These are phyloP conservation scores for Anisognathus igniventris DNA, from an alignment of 2,797 vertebrate genomes.

Conservation along the genomic window DNA sequence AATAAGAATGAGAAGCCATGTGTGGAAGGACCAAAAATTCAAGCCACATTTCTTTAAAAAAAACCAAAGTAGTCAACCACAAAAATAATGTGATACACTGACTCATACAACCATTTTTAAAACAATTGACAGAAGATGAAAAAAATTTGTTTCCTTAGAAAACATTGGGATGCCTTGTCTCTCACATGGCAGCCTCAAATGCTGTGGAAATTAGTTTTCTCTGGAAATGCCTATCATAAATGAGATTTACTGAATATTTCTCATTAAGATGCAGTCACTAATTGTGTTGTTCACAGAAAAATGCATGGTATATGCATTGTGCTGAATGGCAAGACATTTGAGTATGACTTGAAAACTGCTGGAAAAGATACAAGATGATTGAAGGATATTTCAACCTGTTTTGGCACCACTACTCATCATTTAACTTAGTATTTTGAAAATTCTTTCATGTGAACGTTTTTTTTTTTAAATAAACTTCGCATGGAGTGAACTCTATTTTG, in stretches of 20 bases:
- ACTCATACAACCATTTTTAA: neutral
- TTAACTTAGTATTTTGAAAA: slow-evolving; percentile 19
- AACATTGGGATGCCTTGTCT: neutral
- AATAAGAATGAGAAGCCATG: neutral
- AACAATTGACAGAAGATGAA: neutral
- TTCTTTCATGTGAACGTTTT: neutral
- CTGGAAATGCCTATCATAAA: slow-evolving; percentile 37
- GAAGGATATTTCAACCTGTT: slow-evolving; percentile 6
- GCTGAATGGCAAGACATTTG: slow-evolving; percentile 51
- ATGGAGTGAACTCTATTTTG: neutral
- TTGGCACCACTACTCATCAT: slow-evolving; percentile 4
- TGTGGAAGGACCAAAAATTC: neutral
- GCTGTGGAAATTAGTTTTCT: neutral
- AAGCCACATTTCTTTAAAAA: neutral
- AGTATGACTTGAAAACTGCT: slow-evolving; percentile 39
- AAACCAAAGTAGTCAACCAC: neutral
- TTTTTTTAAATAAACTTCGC: neutral
- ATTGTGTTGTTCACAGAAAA: slow-evolving; percentile 32
- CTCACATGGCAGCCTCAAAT: neutral
- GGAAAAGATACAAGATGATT: slow-evolving; percentile 51
- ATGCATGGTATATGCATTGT: neutral
- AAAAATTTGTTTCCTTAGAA: neutral
- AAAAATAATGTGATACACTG: neutral
- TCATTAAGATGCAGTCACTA: slow-evolving; percentile 38
- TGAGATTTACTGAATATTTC: slow-evolving; percentile 21